Conservation (phyloP, 2,113 vertebrate genomes). For the Calidris pygmaea region DNA sequence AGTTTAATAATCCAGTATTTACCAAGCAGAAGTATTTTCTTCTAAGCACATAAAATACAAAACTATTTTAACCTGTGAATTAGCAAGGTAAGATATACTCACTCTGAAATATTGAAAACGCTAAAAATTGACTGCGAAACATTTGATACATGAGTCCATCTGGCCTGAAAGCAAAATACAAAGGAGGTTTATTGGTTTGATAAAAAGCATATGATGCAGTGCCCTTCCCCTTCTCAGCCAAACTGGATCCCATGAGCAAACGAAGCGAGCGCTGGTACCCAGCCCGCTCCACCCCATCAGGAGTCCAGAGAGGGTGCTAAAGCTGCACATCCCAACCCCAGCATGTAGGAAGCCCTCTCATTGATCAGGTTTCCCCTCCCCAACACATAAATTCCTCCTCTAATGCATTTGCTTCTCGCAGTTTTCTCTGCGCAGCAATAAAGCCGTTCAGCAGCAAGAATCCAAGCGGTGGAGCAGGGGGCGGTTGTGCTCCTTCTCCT, state of each 20-base stretch:
- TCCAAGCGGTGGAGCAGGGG: background rate
- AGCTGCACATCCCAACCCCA: background rate
- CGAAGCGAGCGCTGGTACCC: background rate
- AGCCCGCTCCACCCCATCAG: background rate
- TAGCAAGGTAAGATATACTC: constrained; percentile 67
- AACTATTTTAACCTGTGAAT: background rate
- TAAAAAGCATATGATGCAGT: background rate
- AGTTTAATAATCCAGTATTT: background rate
- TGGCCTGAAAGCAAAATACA: constrained; percentile 79
- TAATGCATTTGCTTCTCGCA: background rate
- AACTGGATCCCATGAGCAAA: background rate
- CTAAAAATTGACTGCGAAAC: constrained; percentile 95
- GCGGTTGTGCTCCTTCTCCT: background rate
- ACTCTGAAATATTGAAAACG: constrained; percentile 98
- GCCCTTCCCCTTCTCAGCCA: background rate
- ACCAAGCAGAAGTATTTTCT: background rate
- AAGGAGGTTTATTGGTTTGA: background rate
- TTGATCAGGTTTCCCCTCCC: background rate
- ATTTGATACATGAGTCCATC: constrained; percentile 94
- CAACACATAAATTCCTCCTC: background rate
- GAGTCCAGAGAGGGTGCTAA: background rate
- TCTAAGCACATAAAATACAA: rapidly evolving
- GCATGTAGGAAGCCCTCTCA: background rate
- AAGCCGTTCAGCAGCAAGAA: background rate
- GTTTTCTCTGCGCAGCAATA: background rate